Conservation (phyloP, 2,888 invertebrate species). For the Tupiocoris notatus region DNA sequence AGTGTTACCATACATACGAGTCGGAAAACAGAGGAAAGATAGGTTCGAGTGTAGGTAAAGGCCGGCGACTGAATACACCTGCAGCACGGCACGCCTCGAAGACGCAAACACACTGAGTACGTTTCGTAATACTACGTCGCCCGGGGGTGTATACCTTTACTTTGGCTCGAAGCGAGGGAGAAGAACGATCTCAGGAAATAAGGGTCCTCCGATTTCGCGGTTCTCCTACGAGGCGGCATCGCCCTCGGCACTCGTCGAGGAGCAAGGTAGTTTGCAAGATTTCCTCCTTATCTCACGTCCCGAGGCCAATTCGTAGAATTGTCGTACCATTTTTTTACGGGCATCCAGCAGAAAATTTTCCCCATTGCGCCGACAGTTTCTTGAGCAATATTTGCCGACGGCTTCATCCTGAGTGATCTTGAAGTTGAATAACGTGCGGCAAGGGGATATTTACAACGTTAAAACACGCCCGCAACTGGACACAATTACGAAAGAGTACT, state of each 20-base stretch:
- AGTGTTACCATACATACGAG: constrained; percentile 38
- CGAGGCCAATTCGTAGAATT: not conserved
- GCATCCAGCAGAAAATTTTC: too few species aligned
- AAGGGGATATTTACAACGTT: too few species aligned
- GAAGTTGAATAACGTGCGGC: too few species aligned
- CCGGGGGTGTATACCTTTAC: not conserved
- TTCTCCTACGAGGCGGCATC: not conserved
- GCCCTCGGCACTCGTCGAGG: not conserved
- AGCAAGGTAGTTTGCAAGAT: not conserved
- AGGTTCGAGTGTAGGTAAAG: not conserved
- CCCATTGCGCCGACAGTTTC: too few species aligned
- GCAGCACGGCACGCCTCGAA: too few species aligned
- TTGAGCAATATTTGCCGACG: too few species aligned
- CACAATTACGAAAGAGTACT: too few species aligned
- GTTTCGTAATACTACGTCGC: not conserved
- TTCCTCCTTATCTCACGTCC: not conserved
- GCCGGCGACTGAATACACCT: not conserved
- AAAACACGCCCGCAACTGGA: too few species aligned
- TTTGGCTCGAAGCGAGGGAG: not conserved
- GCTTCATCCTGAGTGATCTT: too few species aligned
- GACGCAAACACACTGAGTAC: not conserved
- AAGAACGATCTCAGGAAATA: not conserved
- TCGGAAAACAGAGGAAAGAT: not conserved
- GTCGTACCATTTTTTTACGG: too few species aligned
- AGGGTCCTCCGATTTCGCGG: not conserved